Conservation (phyloP, 2,888 invertebrate genomes). For the Spodoptera littoralis region DNA sequence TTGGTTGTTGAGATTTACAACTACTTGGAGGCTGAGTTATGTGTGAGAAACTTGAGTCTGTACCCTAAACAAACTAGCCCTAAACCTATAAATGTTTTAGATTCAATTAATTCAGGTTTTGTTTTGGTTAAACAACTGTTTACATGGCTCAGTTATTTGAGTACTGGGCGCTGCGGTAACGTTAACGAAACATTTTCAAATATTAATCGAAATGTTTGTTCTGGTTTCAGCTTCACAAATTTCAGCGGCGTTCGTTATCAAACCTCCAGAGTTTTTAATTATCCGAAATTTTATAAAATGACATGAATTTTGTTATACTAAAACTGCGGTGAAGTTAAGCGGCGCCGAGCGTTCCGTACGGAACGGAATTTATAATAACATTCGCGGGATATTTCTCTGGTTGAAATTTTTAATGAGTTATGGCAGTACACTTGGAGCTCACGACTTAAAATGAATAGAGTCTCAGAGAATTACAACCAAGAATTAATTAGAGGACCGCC, state of each 20-base stretch:
- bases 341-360: constrained; percentile 45
- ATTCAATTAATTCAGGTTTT: constrained; percentile 49
- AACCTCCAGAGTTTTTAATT: constrained; percentile 56
- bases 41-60: constrained; percentile 29
- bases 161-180: constrained; percentile 31
- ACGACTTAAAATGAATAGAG: constrained; percentile 66
- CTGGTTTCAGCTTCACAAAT: constrained; percentile 48
- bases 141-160: constrained; percentile 20
- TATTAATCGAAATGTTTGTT: constrained; percentile 45
- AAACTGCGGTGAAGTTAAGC: constrained; percentile 58
- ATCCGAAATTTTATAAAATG: constrained; percentile 56
- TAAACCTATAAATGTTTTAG: constrained; percentile 40
- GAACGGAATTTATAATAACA: constrained; percentile 64
- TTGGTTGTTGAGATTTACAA: constrained; percentile 24
- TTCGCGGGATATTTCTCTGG: constrained; percentile 61
- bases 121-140: constrained; percentile 29
- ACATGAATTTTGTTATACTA: constrained; percentile 58
- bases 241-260: constrained; percentile 56
- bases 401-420: constrained; percentile 74
- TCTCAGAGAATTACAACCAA: constrained; percentile 67
- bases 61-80: constrained; percentile 42
- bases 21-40: constrained; percentile 29
- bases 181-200: constrained; percentile 33
- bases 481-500: constrained; percentile 75
- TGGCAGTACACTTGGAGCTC: constrained; percentile 54